Evolutionary conservation across 2,888 invertebrate species (phyloP).

Genomic region (Lasioglossum lativentre): DNA sequence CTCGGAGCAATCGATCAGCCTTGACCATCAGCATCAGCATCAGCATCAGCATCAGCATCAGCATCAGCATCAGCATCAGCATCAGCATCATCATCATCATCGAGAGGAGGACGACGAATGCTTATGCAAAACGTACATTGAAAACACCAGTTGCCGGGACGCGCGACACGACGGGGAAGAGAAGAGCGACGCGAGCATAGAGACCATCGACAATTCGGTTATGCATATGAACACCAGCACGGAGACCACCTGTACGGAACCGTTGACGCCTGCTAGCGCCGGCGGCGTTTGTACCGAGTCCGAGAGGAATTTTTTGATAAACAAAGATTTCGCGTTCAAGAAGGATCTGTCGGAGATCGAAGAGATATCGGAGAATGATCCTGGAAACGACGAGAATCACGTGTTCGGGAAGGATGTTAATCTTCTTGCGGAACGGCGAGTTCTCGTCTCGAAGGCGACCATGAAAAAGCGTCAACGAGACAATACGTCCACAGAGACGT

Average conservation of each 20-base stretch:
- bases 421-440: slow-evolving; percentile 63
- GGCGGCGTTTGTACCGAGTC: slow-evolving; percentile 49
- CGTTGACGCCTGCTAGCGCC: not conserved
- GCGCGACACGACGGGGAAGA: slow-evolving; percentile 13
- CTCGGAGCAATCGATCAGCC: slow-evolving; percentile 22
- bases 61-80: too few species aligned
- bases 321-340: slow-evolving; percentile 55
- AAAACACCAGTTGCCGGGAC: slow-evolving; percentile 15
- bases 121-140: slow-evolving; percentile 26
- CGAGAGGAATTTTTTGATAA: slow-evolving; percentile 53
- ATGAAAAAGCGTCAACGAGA: slow-evolving; percentile 69
- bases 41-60: too few species aligned
- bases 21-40: slow-evolving; percentile 1
- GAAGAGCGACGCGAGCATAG: slow-evolving; percentile 34
- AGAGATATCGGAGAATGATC: slow-evolving; percentile 66
- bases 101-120: slow-evolving; percentile 12
- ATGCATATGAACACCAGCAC: slow-evolving; percentile 28
- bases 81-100: too few species aligned
- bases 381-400: slow-evolving; percentile 78
- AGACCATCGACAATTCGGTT: slow-evolving; percentile 17
- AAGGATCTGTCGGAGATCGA: slow-evolving; percentile 52
- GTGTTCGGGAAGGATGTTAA: slow-evolving; percentile 68
- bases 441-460: slow-evolving; percentile 42
- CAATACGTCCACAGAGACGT: slow-evolving; percentile 67
- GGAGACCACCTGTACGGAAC: slow-evolving; percentile 27